These are phyloP conservation scores for Platysternon megacephalum DNA, from an alignment of 2,113 vertebrate genomes.

Conservation along the genomic window DNA sequence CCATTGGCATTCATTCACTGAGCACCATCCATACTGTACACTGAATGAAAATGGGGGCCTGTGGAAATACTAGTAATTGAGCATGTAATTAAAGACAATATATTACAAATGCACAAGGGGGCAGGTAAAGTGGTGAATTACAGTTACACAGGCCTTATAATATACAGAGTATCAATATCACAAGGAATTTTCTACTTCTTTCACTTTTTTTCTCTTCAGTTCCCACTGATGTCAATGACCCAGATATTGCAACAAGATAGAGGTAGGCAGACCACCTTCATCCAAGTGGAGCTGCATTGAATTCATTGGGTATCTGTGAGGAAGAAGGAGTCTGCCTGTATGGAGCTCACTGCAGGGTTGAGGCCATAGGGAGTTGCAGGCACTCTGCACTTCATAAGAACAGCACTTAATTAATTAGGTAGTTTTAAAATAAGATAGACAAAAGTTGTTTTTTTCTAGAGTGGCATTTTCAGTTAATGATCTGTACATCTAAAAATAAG, in stretches of 20 bases:
- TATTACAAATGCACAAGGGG: background rate
- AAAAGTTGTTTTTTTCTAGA: background rate
- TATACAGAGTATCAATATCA: background rate
- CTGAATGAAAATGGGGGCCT: background rate
- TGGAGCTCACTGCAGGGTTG: background rate
- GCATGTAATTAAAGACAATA: rapidly evolving
- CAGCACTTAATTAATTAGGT: background rate
- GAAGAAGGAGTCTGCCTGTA: background rate
- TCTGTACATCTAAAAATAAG: background rate
- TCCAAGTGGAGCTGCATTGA: rapidly evolving
- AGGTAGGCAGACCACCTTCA: background rate
- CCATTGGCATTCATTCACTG: background rate
- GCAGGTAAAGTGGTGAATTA: background rate
- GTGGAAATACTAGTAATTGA: background rate
- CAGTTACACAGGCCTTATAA: background rate
- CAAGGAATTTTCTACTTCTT: background rate
- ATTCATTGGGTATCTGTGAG: background rate
- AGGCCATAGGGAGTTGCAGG: background rate
- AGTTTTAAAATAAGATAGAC: background rate
- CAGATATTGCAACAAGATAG: background rate
- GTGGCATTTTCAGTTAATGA: background rate
- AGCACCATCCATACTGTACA: rapidly evolving
- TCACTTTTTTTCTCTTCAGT: background rate
- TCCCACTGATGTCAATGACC: background rate
- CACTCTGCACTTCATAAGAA: background rate